Evolutionary conservation across 2,797 vertebrate species (phyloP).

Genomic region (Gymnothorax javanicus): DNA sequence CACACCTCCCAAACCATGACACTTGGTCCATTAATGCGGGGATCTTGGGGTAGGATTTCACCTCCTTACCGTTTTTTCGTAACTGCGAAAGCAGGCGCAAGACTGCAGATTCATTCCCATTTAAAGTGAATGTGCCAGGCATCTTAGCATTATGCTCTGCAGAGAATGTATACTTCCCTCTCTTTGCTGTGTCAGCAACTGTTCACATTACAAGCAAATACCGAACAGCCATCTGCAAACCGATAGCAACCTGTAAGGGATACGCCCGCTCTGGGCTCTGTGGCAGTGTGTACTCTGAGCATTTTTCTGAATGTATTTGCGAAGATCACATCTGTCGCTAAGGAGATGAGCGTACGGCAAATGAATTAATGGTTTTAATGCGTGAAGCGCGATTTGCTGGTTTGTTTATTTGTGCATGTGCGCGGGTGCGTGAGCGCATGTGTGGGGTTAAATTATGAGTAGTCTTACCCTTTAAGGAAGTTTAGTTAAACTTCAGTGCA

Average conservation of each 20-base stretch:
- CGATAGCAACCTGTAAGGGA: conserved; percentile 14
- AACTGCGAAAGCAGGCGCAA: background rate
- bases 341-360: background rate
- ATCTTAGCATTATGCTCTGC: background rate
- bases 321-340: background rate
- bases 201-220: conserved; percentile 18
- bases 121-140: background rate
- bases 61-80: background rate
- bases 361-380: background rate
- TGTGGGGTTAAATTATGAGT: background rate
- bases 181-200: conserved; percentile 20
- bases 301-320: background rate
- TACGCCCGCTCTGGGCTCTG: background rate
- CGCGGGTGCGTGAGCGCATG: background rate
- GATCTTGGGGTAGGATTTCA: background rate
- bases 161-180: conserved; percentile 19
- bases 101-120: background rate
- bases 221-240: conserved; percentile 25
- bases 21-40: background rate
- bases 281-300: background rate
- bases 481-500: background rate
- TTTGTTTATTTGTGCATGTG: background rate
- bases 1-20: too few relatives aligned
- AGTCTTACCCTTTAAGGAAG: background rate
- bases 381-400: background rate